phyloP scores from a whole-genome alignment of 2,113 vertebrate genomes.

The Pangasianodon gigas region DNA sequence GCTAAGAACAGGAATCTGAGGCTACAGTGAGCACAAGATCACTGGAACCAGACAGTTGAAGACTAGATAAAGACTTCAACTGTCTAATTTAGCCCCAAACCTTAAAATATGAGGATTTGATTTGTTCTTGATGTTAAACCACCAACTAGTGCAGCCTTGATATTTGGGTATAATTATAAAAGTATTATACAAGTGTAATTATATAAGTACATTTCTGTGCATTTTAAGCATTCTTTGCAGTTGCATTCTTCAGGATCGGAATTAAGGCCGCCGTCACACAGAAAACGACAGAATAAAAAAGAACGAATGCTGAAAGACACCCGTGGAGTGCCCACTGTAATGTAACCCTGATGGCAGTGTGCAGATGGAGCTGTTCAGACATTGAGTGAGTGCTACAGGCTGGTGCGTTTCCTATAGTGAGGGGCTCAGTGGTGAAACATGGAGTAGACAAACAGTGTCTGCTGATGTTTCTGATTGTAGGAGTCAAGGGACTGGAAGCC shows the following conservation, averaged over 20 bases:
- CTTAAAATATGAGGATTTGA: background rate
- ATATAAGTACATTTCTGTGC: background rate
- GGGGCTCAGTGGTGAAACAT: background rate
- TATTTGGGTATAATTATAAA: background rate
- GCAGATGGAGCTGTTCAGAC: background rate
- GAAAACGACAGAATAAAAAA: background rate
- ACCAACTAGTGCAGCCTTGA: background rate
- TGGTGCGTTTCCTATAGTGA: background rate
- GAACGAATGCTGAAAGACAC: background rate
- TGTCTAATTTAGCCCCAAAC: background rate
- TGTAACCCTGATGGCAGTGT: background rate
- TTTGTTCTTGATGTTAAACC: background rate
- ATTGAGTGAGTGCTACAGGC: background rate
- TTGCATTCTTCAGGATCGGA: background rate
- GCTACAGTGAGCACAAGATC: background rate
- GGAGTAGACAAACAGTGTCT: background rate
- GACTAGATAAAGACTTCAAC: background rate
- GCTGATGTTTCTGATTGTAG: background rate
- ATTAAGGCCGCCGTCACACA: background rate
- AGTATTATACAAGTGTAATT: background rate
- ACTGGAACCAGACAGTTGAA: background rate
- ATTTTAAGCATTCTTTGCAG: background rate
- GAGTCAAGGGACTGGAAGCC: slow-evolving; percentile 5
- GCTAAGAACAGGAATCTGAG: background rate
- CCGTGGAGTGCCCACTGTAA: background rate